Conservation (phyloP, 1,140 invertebrate species). For the Asbolus verrucosus region DNA sequence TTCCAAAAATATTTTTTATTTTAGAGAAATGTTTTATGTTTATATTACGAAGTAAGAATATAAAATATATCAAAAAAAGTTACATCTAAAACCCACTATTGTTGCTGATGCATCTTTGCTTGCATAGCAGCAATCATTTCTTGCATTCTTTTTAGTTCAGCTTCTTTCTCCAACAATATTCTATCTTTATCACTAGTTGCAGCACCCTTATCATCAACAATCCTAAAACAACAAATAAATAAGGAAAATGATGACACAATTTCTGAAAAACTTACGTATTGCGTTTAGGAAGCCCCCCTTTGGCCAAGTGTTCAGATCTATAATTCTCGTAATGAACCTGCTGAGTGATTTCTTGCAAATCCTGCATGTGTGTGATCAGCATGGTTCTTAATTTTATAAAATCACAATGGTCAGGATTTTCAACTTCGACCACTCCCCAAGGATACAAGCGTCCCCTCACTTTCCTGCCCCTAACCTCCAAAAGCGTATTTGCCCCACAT, state of each 20-base stretch:
- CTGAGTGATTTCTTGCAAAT: conserved; percentile 94
- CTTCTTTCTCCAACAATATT: conserved; percentile 90
- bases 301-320: conserved; percentile 86
- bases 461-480: conserved; percentile 91
- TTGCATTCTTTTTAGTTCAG: conserved; percentile 92
- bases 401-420: conserved; percentile 99
- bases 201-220: conserved; percentile 64
- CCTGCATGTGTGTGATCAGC: conserved; percentile 98
- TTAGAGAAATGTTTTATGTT: too few species aligned
- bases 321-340: conserved; percentile 98
- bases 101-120: conserved; percentile 84
- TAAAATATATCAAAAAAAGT: conserved; percentile 4
- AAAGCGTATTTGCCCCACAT: conserved; percentile 93
- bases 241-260: background rate
- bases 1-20: conserved; percentile 18
- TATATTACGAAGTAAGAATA: too few species aligned
- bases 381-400: conserved; percentile 98
- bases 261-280: conserved; percentile 71
- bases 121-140: conserved; percentile 97
- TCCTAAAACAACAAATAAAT: conserved; percentile 50
- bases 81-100: conserved; percentile 51
- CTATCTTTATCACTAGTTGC: conserved; percentile 80
- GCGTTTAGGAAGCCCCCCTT: conserved; percentile 79
- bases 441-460: conserved; percentile 95
- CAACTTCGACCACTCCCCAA: conserved; percentile 99